Conservation (phyloP, 2,888 invertebrate genomes). For the Agrotis exclamationis region DNA sequence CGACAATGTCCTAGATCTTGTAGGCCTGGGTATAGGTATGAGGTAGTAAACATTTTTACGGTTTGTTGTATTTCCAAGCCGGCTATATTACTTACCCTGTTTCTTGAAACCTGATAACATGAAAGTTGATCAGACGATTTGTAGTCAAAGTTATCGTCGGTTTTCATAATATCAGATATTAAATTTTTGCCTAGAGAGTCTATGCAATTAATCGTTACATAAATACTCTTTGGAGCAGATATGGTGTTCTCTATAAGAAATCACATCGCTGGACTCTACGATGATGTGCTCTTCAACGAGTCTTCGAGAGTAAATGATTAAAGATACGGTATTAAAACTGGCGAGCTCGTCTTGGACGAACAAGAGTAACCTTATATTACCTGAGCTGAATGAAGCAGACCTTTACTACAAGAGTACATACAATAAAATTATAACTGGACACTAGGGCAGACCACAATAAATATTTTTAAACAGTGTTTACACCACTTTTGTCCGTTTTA, state of each 20-base stretch:
- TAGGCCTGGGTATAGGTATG: slow-evolving; percentile 6
- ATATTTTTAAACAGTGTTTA: neutral
- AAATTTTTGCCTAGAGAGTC: neutral
- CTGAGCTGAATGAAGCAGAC: neutral
- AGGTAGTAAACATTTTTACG: slow-evolving; percentile 24
- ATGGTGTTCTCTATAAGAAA: too few relatives aligned
- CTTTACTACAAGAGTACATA: neutral
- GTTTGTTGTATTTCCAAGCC: slow-evolving; percentile 3
- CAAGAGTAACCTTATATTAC: neutral
- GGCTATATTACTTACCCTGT: neutral
- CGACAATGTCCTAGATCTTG: slow-evolving; percentile 26
- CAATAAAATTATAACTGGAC: slow-evolving; percentile 1
- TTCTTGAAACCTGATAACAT: neutral
- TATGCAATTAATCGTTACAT: too few relatives aligned
- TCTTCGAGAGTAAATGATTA: too few relatives aligned
- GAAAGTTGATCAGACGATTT: neutral
- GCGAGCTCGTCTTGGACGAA: neutral
- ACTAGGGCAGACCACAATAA: neutral
- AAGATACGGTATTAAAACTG: neutral
- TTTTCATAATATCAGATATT: neutral
- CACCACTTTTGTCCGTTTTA: neutral
- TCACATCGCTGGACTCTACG: too few relatives aligned
- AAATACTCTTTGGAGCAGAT: neutral
- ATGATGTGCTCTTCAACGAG: too few relatives aligned
- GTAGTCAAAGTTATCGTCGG: neutral